Base-by-base conservation (phyloP, 2,113 vertebrate genomes). In the Campylorhamphus procurvoides region DNA sequence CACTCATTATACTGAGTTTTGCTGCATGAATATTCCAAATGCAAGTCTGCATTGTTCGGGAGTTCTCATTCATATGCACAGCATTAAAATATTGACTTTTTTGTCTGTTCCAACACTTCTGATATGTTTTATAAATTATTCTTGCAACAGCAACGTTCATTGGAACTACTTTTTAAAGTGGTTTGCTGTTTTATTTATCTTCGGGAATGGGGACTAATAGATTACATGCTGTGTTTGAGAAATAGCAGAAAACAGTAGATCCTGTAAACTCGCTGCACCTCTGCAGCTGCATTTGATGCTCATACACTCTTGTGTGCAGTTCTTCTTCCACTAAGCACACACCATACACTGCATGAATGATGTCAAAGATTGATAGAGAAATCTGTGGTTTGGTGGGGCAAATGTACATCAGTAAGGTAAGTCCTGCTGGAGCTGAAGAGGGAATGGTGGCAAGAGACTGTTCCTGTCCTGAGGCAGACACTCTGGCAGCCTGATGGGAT, bases 401-500 rank as follows among this genome's bases (percentile, higher is more conserved):
- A 83, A 58, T 23, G 19, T 31, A 25, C 27, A 9, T 37, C 37
- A n/a, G 19, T 6, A 42, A 44, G 13, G 35, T 24, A 60, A 46
- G 49, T 44, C 37, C 60, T 82, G 42, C 50, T 35, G 78, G 47
- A 84, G 46, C 11, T 28, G 4, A 1, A 2, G 14, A 67, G 12
- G 12, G 9, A 72, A 31, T 0, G 0, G 24, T 16, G 27, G 33
- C 0, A 2, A 84, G 56, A 12, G 16, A 12, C 24, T 42, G 16
- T 18, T 89, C 31, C 14, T 27, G 5, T 9, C 2, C 0, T 11
- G 47, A 28, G 14, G 33, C 33, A 50, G 33, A 27, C 52, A 31
- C 29, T 52, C 18, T 66, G 35, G 56, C 25, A 74, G 27, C 28
- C 29, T 0, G 0, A 2, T 3, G 6, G 62, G 52, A 47, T 50